Conservation (phyloP, 2,888 invertebrate genomes). For the Hydroisotoma schaefferi region DNA sequence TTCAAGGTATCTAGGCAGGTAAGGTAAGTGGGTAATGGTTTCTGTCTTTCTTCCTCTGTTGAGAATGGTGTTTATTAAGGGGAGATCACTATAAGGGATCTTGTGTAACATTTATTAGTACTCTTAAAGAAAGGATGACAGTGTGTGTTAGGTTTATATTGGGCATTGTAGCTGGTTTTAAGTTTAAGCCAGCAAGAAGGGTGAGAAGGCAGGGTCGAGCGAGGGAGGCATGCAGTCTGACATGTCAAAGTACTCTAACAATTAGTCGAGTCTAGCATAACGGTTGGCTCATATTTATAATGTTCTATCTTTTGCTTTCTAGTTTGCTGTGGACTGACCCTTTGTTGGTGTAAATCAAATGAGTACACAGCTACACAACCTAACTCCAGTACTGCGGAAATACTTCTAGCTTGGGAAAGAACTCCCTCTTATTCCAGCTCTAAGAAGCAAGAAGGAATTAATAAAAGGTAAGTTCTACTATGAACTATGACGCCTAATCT, state of each 20-base stretch:
- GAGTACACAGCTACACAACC: no score
- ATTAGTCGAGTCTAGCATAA: constrained; percentile 1
- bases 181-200: constrained; percentile 3
- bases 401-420: no score
- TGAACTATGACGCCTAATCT: no score
- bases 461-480: no score
- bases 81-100: constrained; percentile 7
- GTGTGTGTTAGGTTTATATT: background rate
- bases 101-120: background rate
- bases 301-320: constrained; percentile 1
- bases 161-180: background rate
- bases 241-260: constrained; percentile 15
- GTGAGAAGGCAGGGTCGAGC: constrained; percentile 1
- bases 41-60: no score
- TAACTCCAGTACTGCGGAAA: no score
- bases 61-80: background rate
- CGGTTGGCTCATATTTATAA: background rate
- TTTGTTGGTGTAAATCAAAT: no score
- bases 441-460: no score
- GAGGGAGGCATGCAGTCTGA: constrained; percentile 48
- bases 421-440: no score
- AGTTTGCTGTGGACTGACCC: no score
- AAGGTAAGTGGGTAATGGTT: no score
- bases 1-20: no score
- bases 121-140: constrained; percentile 10